Percentiles rank a stretch among this genome's conserved stretches.
Conservation (phyloP, 2,888 invertebrate genomes). For the Helleia helle region DNA sequence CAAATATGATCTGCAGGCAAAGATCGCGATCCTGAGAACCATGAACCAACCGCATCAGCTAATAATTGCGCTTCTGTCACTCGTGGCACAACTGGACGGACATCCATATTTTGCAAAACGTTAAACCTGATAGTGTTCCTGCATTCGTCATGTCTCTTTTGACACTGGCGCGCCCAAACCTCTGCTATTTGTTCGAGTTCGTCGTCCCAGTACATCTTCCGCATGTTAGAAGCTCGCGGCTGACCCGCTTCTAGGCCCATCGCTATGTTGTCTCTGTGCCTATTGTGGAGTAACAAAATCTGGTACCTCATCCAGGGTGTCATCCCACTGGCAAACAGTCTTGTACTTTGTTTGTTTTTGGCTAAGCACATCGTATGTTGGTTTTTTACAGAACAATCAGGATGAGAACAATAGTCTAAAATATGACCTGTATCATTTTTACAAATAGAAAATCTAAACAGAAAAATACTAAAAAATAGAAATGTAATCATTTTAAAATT, state of each 20-base stretch:
- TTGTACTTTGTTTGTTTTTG: conserved; percentile 41
- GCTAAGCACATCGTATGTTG: conserved; percentile 59
- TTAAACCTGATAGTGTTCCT: conserved; percentile 58
- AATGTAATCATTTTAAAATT: conserved; percentile 16
- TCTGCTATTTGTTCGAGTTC: conserved; percentile 63
- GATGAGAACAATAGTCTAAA: conserved; percentile 48
- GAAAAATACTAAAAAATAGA: conserved; percentile 34
- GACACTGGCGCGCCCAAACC: conserved; percentile 64
- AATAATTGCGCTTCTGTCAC: conserved; percentile 59
- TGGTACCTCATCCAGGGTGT: conserved; percentile 64
- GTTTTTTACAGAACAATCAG: conserved; percentile 55
- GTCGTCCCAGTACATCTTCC: conserved; percentile 68
- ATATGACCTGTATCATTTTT: conserved; percentile 12
- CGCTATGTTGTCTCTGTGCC: conserved; percentile 61
- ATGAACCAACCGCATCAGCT: conserved; percentile 58
- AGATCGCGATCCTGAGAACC: conserved; percentile 59
- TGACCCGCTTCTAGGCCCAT: conserved; percentile 62
- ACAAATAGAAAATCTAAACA: conserved; percentile 27
- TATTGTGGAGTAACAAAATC: conserved; percentile 54
- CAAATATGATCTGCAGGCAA: conserved; percentile 48
- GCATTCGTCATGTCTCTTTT: conserved; percentile 64
- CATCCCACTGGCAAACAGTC: conserved; percentile 58
- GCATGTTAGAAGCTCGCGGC: conserved; percentile 65
- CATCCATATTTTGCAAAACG: conserved; percentile 62
- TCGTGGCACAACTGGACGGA: conserved; percentile 46